These are phyloP conservation scores for Calvadosia cruxmelitensis DNA, from an alignment of 30 jellyfish, hydroid and myxozoan genomes.

Conservation along the genomic window DNA sequence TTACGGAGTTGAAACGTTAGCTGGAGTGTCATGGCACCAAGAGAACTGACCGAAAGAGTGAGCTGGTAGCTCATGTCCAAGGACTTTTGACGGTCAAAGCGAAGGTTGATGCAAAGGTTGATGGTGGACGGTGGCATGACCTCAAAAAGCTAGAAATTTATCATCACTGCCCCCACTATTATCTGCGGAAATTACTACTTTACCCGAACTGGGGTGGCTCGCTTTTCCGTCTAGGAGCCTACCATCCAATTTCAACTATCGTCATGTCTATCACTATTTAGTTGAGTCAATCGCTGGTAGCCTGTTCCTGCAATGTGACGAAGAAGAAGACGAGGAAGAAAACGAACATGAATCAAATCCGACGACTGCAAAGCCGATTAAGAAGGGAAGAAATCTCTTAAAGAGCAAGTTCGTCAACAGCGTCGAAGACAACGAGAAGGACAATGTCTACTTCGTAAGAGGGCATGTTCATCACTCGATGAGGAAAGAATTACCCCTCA, in stretches of 20 bases:
- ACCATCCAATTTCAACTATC: slow-evolving; percentile 21
- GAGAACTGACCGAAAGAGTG: slow-evolving; percentile 23
- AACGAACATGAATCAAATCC: not conserved
- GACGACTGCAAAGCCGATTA: not conserved
- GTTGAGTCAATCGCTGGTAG: not conserved
- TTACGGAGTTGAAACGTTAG: no score
- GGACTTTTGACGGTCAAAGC: slow-evolving; percentile 14
- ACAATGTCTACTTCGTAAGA: not conserved
- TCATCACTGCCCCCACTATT: not conserved
- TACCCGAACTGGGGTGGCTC: slow-evolving; percentile 17
- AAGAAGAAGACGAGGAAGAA: not conserved
- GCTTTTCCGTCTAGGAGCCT: slow-evolving; percentile 15
- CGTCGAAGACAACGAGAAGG: not conserved
- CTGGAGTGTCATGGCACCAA: no score
- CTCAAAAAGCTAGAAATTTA: slow-evolving; percentile 12
- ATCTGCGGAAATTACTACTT: not conserved
- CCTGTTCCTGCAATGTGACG: not conserved
- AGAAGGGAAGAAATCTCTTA: not conserved
- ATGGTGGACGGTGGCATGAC: slow-evolving; percentile 42
- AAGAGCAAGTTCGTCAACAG: not conserved
- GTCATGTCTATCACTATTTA: slow-evolving; percentile 30
- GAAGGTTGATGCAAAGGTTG: slow-evolving; percentile 29
- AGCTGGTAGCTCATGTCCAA: slow-evolving; percentile 18
- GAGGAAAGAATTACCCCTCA: not conserved
- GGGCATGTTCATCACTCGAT: not conserved